Percentiles rank a stretch among this genome's conserved stretches.
Evolutionary conservation across 2,888 invertebrate genomes (phyloP).

Genomic region (Drosophila buzzatii): DNA sequence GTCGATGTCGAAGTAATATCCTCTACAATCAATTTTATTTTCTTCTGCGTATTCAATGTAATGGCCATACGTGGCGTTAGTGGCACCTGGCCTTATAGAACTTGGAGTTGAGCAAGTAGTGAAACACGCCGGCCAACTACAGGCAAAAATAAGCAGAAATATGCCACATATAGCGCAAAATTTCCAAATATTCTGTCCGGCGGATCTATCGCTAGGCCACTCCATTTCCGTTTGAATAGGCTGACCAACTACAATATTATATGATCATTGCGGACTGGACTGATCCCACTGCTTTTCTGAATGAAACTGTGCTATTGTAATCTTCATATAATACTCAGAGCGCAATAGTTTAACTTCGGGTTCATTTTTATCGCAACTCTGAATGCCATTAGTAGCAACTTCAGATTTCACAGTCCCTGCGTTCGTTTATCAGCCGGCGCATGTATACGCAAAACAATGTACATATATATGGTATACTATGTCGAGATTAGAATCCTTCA

Average conservation of each 20-base stretch:
- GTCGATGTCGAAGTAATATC: background rate
- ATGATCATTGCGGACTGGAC: constrained; percentile 10
- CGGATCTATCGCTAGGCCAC: background rate
- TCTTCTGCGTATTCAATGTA: background rate
- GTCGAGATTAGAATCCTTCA: constrained; percentile 4
- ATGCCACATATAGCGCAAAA: constrained; percentile 23
- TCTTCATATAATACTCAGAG: constrained; percentile 7
- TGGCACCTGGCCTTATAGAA: background rate
- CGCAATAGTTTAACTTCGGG: constrained; percentile 1
- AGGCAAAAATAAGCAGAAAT: constrained; percentile 33
- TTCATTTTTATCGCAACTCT: constrained; percentile 23
- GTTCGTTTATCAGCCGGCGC: constrained; percentile 7
- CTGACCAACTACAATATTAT: constrained; percentile 37
- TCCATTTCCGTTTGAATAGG: constrained; percentile 39
- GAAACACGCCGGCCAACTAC: constrained; percentile 17
- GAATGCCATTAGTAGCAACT: background rate
- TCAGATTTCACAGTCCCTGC: background rate
- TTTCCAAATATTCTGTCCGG: constrained; percentile 18
- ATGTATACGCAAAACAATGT: background rate
- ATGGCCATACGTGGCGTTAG: background rate
- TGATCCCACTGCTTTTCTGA: constrained; percentile 14
- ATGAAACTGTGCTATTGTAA: constrained; percentile 22
- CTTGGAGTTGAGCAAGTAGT: background rate
- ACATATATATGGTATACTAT: too few relatives aligned
- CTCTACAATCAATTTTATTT: background rate